Evolutionary conservation across 2,888 invertebrate genomes (phyloP).

Genomic region (Argynnis bischoffii): DNA sequence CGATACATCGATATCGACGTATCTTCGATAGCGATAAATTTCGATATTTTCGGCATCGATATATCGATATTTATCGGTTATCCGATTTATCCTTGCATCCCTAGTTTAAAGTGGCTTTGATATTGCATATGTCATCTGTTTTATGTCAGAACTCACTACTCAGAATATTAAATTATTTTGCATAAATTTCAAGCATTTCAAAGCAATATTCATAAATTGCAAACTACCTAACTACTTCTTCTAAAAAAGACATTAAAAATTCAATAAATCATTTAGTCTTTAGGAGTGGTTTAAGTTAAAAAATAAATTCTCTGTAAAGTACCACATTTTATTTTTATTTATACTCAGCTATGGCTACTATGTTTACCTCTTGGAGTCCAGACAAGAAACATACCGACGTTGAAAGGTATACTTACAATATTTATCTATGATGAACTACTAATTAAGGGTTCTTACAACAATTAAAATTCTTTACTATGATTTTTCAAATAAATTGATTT

Average conservation of each 20-base stretch:
- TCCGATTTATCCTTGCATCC: no score
- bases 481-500: constrained; percentile 7
- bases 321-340: neutral
- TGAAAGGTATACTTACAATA: constrained; percentile 56
- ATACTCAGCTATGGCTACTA: constrained; percentile 65
- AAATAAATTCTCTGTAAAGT: neutral
- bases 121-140: constrained; percentile 10
- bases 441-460: no score
- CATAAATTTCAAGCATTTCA: no score
- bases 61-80: no score
- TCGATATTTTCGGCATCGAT: no score
- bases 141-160: neutral
- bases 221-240: no score
- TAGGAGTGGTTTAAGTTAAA: neutral
- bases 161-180: neutral
- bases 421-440: neutral
- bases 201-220: no score
- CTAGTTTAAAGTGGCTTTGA: no score
- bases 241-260: neutral
- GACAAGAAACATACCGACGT: constrained; percentile 90
- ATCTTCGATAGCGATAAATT: no score
- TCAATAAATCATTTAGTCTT: neutral
- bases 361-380: constrained; percentile 85
- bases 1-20: no score
- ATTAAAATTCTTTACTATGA: no score